phyloP scores from a whole-genome alignment of 2,888 invertebrate genomes.

The Mylabris sibirica region DNA sequence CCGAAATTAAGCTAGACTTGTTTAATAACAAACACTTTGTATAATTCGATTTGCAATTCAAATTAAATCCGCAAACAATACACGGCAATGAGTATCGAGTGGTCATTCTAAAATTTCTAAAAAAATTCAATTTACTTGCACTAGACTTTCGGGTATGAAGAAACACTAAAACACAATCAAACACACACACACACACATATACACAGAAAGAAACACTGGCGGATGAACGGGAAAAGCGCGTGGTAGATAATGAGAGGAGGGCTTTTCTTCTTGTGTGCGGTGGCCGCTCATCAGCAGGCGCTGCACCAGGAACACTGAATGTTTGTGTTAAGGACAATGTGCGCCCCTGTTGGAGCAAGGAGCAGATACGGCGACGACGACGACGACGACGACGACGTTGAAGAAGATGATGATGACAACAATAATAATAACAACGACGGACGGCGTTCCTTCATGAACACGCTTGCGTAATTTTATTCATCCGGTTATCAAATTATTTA shows the following conservation, averaged over 20 bases:
- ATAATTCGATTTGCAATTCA: not conserved
- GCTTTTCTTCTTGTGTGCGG: conserved; percentile 25
- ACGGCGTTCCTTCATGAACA: conserved; percentile 26
- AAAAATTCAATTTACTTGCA: not conserved
- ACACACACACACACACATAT: not conserved
- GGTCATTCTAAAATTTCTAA: not conserved
- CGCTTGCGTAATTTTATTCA: conserved; percentile 32
- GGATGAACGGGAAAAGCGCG: conserved; percentile 34
- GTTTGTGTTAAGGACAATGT: conserved; percentile 35
- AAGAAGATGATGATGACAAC: no score
- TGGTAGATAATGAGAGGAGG: conserved; percentile 35
- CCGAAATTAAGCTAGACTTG: not conserved
- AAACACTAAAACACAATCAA: not conserved
- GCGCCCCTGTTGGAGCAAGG: conserved; percentile 36
- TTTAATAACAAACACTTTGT: not conserved
- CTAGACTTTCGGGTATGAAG: not conserved
- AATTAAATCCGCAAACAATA: not conserved
- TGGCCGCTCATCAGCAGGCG: conserved; percentile 29
- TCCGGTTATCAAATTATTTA: not conserved
- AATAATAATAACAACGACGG: no score
- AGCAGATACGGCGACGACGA: not conserved
- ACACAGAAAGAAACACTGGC: not conserved
- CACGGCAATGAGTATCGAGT: not conserved
- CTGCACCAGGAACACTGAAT: conserved; percentile 44
- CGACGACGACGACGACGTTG: not conserved